These are phyloP conservation scores for Phenganax marumi DNA, from an alignment of 92 coral and sea anemone species.

Conservation along the genomic window DNA sequence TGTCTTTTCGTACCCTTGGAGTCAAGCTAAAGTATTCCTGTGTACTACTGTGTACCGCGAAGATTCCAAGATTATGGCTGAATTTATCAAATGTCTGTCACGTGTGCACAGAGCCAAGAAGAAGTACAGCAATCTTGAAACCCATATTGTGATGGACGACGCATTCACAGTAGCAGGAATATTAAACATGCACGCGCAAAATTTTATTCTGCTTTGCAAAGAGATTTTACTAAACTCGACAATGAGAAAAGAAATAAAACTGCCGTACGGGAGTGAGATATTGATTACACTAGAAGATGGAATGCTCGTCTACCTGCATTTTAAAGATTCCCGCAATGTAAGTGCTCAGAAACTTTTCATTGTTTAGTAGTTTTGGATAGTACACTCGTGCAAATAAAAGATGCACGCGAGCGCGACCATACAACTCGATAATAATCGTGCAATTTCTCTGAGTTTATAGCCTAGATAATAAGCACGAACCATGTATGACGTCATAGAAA, in stretches of 20 bases:
- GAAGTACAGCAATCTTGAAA: slow-evolving; percentile 59
- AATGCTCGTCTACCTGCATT: slow-evolving; percentile 35
- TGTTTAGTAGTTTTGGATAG: no score
- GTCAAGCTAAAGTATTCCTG: slow-evolving; percentile 58
- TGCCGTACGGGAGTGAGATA: slow-evolving; percentile 55
- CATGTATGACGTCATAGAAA: no score
- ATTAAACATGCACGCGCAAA: slow-evolving; percentile 24
- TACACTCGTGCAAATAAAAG: no score
- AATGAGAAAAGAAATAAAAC: slow-evolving; percentile 18
- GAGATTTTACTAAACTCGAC: slow-evolving; percentile 1
- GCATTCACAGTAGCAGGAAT: slow-evolving; percentile 57
- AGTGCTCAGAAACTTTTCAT: neutral
- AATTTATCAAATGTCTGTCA: slow-evolving; percentile 58
- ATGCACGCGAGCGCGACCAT: no score
- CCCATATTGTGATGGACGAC: slow-evolving; percentile 72
- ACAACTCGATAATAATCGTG: no score
- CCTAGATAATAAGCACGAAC: no score
- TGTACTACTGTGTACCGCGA: slow-evolving; percentile 84
- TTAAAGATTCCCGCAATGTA: slow-evolving; percentile 52
- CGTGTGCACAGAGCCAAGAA: slow-evolving; percentile 50
- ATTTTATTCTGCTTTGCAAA: slow-evolving; percentile 32
- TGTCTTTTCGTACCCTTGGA: slow-evolving; percentile 60
- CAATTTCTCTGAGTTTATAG: no score
- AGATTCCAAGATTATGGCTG: slow-evolving; percentile 66
- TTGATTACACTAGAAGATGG: slow-evolving; percentile 51